Evolutionary conservation across 92 coral and sea anemone species (phyloP).

Genomic region (Epizoanthus ramosus): DNA sequence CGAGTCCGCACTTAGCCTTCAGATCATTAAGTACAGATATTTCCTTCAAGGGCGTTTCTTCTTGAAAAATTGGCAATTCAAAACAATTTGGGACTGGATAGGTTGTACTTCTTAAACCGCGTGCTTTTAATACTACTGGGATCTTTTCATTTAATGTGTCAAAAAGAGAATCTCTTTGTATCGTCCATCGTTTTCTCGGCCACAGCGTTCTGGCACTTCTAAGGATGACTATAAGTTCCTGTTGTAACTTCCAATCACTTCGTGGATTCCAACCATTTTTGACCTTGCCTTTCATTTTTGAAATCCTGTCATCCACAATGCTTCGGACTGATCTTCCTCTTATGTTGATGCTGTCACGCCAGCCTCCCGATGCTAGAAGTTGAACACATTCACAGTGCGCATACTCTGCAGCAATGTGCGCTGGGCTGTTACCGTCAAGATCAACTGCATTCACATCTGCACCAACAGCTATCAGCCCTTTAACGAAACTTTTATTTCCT

Average conservation of each 20-base stretch:
- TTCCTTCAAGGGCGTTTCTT: slow-evolving; percentile 2
- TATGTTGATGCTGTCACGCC: neutral
- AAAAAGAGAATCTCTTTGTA: neutral
- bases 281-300: neutral
- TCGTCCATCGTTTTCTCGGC: neutral
- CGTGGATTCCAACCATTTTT: neutral
- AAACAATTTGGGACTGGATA: slow-evolving; percentile 5
- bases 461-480: slow-evolving; percentile 7
- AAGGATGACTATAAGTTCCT: neutral
- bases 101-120: neutral
- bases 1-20: neutral
- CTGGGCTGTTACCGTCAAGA: slow-evolving; percentile 46
- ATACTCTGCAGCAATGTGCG: slow-evolving; percentile 36
- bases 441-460: slow-evolving; percentile 26
- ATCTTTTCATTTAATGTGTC: neutral
- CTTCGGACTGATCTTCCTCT: neutral
- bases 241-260: neutral
- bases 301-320: slow-evolving; percentile 6
- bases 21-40: neutral
- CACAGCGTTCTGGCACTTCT: neutral
- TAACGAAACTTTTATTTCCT: slow-evolving; percentile 19
- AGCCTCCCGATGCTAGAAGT: neutral
- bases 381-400: slow-evolving; percentile 28
- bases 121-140: neutral
- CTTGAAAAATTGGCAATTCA: neutral